Percentiles rank a stretch among this genome's conserved stretches.
Evolutionary conservation across 1,140 invertebrate species (phyloP).

Genomic region (Dendroctonus ponderosae): DNA sequence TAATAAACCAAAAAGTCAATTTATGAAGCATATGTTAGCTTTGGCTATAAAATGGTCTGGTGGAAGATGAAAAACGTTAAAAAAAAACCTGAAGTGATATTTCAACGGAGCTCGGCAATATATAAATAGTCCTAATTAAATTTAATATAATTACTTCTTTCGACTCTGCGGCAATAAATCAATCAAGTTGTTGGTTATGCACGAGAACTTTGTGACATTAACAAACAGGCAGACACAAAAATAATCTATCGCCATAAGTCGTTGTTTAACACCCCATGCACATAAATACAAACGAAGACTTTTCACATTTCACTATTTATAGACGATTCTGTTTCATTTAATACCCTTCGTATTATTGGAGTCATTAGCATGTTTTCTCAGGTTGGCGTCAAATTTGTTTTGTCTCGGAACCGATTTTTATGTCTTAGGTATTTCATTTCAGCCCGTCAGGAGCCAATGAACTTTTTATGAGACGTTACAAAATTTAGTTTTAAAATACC

Average conservation of each 20-base stretch:
- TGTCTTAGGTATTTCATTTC: conserved; percentile 1
- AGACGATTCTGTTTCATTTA: conserved; percentile 4
- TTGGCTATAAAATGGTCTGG: no score
- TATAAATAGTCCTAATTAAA: no score
- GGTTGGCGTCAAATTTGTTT: conserved; percentile 10
- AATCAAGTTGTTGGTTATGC: neutral
- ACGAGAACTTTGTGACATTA: neutral
- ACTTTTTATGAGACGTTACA: neutral
- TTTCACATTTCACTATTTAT: conserved; percentile 1
- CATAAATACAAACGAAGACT: neutral
- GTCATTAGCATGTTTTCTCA: conserved; percentile 14
- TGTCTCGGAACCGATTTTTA: conserved; percentile 14
- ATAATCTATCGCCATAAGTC: neutral
- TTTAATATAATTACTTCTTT: neutral
- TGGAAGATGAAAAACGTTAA: no score
- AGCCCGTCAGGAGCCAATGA: conserved; percentile 8
- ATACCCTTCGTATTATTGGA: conserved; percentile 8
- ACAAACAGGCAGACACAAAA: neutral
- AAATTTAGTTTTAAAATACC: no score
- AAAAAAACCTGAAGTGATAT: no score
- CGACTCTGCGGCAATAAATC: conserved; percentile 1
- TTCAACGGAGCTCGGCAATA: no score
- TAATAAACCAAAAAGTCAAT: no score
- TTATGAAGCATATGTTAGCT: no score
- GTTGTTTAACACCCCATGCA: no score